Percentiles rank a stretch among this genome's conserved stretches.
These are phyloP conservation scores for Dipodomys spectabilis DNA, from an alignment of 2,113 vertebrate genomes.

Conservation along the genomic window DNA sequence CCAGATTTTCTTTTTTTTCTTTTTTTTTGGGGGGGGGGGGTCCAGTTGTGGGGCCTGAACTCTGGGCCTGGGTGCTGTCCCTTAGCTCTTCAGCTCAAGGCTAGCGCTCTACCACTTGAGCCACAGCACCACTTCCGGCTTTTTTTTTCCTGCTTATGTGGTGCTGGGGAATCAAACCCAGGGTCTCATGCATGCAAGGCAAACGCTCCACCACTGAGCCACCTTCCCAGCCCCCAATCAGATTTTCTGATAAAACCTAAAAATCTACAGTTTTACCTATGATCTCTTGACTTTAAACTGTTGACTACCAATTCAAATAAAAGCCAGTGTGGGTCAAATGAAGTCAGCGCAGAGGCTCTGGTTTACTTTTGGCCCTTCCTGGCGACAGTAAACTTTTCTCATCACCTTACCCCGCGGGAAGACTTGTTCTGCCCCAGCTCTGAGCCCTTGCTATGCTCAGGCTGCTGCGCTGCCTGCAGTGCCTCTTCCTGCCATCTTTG, in stretches of 20 bases:
- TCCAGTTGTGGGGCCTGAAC: too few species aligned
- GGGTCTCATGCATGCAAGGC: too few species aligned
- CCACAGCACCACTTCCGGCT: too few species aligned
- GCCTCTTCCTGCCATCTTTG: neutral
- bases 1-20: neutral
- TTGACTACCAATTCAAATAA: neutral
- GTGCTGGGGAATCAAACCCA: too few species aligned
- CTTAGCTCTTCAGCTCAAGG: too few species aligned
- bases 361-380: neutral
- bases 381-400: neutral
- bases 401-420: fast-evolving
- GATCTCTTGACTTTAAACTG: neutral
- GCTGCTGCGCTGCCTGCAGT: neutral
- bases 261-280: neutral
- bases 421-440: neutral
- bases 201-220: too few species aligned
- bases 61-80: too few species aligned
- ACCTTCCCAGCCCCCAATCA: too few species aligned
- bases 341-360: neutral
- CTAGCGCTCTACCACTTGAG: too few species aligned
- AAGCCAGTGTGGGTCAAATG: neutral
- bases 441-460: neutral
- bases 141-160: too few species aligned
- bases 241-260: neutral
- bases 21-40: too few species aligned